phyloP scores from a whole-genome alignment of 2,113 vertebrate genomes.

The Eclectus roratus region DNA sequence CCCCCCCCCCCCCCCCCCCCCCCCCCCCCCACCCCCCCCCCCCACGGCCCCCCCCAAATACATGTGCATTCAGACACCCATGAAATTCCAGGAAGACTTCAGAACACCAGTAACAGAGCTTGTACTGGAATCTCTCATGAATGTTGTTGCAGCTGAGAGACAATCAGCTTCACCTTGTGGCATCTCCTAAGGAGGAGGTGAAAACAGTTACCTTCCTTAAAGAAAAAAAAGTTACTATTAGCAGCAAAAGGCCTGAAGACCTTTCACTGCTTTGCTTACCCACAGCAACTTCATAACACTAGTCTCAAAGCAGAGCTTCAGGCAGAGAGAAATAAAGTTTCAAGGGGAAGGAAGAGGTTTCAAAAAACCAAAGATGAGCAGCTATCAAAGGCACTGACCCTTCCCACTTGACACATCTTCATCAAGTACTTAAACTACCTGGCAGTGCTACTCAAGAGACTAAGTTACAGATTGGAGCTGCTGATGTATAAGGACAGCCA shows the following conservation, averaged over 20 bases:
- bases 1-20: too few relatives aligned
- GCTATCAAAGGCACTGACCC: neutral
- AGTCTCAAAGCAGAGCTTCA: neutral
- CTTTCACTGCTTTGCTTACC: neutral
- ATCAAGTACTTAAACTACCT: neutral
- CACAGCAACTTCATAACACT: neutral
- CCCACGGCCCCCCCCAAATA: too few relatives aligned
- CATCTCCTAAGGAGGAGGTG: neutral
- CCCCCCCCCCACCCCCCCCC: too few relatives aligned
- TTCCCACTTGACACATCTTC: neutral
- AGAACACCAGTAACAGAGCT: neutral
- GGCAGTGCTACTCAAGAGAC: neutral
- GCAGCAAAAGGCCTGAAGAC: neutral
- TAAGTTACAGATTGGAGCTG: neutral
- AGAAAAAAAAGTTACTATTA: neutral
- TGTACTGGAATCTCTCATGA: neutral
- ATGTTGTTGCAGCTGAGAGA: neutral
- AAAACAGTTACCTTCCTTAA: neutral
- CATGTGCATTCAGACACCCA: constrained; percentile 36
- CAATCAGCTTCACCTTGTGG: neutral
- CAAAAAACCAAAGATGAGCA: neutral
- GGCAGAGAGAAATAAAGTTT: neutral
- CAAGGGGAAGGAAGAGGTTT: neutral
- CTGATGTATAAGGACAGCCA: neutral
- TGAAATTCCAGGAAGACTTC: constrained; percentile 34